Percentiles rank a stretch among this genome's conserved stretches.
Conservation (phyloP, 2,797 vertebrate species). For the Clamator glandarius region DNA sequence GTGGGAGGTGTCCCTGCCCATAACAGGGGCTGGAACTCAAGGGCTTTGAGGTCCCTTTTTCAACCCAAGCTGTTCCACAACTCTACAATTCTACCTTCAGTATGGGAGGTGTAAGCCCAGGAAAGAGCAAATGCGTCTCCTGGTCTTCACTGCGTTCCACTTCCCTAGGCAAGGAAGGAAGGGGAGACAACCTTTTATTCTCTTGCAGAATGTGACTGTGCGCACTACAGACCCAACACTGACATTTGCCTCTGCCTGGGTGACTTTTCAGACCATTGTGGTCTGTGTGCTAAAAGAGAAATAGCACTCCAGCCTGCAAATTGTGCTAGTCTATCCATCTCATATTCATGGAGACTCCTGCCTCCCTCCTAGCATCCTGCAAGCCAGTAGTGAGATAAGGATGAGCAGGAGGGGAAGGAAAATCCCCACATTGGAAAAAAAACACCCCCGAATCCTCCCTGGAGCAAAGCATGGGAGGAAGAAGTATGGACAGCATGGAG, state of each 20-base stretch:
- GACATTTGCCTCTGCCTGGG: rapidly evolving
- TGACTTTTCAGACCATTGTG: background rate
- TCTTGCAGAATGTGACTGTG: too few species aligned
- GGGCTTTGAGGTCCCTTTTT: too few species aligned
- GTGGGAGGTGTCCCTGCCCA: too few species aligned
- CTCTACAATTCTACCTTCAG: background rate
- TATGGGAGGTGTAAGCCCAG: background rate
- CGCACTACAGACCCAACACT: background rate
- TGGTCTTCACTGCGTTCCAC: rapidly evolving
- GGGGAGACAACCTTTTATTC: too few species aligned
- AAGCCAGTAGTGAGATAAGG: background rate
- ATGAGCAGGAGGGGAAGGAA: background rate
- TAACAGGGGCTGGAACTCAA: too few species aligned
- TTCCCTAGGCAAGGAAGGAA: background rate
- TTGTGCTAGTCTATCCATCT: background rate
- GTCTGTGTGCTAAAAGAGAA: background rate
- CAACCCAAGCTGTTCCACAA: too few species aligned
- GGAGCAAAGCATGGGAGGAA: background rate
- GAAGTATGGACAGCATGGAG: rapidly evolving
- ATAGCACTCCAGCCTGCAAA: background rate
- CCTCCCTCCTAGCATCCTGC: background rate
- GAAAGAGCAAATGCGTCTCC: background rate
- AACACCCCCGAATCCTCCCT: background rate
- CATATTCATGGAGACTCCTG: background rate
- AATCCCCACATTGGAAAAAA: background rate